These are phyloP conservation scores for Cottoperca gobio DNA, from an alignment of 2,797 vertebrate genomes.

Conservation along the genomic window DNA sequence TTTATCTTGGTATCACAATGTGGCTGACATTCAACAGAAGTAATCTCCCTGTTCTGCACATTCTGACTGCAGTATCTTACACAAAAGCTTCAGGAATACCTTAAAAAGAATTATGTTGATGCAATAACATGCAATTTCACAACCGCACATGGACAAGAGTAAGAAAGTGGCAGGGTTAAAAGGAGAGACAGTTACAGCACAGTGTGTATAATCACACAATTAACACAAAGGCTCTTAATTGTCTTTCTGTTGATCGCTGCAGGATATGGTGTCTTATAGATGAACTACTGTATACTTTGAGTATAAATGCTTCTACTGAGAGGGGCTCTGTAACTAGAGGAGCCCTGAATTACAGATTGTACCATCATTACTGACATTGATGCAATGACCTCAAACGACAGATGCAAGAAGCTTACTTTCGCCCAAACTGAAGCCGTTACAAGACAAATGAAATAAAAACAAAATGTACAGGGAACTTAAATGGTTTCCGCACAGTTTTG, in stretches of 20 bases:
- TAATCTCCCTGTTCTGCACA: not conserved
- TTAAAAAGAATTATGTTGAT: conserved; percentile 11
- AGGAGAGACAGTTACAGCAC: not conserved
- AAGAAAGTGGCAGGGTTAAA: conserved; percentile 26
- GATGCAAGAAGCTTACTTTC: not conserved
- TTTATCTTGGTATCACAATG: conserved; percentile 21
- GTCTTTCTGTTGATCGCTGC: conserved; percentile 14
- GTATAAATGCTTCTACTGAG: conserved; percentile 8
- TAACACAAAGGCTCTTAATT: conserved; percentile 6
- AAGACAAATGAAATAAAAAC: not conserved
- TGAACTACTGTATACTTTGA: conserved; percentile 19
- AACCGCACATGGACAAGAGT: conserved; percentile 9
- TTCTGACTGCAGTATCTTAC: not conserved
- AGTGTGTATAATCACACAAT: not conserved
- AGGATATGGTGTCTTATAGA: not conserved
- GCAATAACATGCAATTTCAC: conserved; percentile 31
- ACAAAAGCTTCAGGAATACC: conserved; percentile 27
- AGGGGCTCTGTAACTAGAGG: not conserved
- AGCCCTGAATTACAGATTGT: conserved; percentile 10
- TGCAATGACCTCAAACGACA: conserved; percentile 11
- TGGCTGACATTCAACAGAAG: not conserved
- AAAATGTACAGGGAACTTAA: not conserved
- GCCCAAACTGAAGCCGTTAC: not conserved
- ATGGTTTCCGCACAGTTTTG: not conserved
- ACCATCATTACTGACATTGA: conserved; percentile 6